A percentile compares a stretch with the other conserved stretches of the same genome.
These are phyloP conservation scores for Lasiurus borealis DNA, from an alignment of 2,113 vertebrate genomes.

Conservation along the genomic window DNA sequence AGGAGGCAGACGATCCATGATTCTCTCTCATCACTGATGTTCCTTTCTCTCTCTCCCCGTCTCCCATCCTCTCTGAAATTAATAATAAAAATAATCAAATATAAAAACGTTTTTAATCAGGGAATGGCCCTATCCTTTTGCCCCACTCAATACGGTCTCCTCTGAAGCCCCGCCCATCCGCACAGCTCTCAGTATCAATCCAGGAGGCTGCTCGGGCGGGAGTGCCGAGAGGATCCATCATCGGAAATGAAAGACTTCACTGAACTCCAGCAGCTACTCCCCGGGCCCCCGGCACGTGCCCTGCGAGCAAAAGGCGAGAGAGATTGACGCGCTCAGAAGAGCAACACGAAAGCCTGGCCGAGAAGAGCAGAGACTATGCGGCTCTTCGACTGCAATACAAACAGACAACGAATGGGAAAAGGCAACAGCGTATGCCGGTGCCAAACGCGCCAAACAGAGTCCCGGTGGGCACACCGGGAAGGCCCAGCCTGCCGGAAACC, in stretches of 20 bases:
- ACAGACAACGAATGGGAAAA: neutral
- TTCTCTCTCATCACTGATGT: no score
- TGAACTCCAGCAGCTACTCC: slow-evolving; percentile 44
- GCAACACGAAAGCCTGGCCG: neutral
- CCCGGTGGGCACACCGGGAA: slow-evolving; percentile 67
- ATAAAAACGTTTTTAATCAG: no score
- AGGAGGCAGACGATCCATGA: no score
- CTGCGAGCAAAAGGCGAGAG: neutral
- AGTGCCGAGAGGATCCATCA: slow-evolving; percentile 1
- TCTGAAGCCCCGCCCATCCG: neutral
- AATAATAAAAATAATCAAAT: no score
- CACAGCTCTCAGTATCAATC: slow-evolving; percentile 15
- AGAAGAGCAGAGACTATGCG: neutral
- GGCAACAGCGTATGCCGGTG: neutral
- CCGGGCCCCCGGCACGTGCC: neutral
- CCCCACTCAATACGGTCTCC: neutral
- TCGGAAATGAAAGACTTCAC: slow-evolving; percentile 47
- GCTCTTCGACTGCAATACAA: neutral
- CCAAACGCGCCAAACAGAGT: neutral
- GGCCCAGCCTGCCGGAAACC: slow-evolving; percentile 54
- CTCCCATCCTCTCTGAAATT: no score
- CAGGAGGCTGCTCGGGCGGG: neutral
- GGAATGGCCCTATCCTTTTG: neutral
- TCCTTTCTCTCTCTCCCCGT: no score
- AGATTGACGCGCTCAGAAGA: no score